Base-by-base conservation (phyloP, 53 echinoderm and acorn worm species). In the Paracentrotus lividus region DNA sequence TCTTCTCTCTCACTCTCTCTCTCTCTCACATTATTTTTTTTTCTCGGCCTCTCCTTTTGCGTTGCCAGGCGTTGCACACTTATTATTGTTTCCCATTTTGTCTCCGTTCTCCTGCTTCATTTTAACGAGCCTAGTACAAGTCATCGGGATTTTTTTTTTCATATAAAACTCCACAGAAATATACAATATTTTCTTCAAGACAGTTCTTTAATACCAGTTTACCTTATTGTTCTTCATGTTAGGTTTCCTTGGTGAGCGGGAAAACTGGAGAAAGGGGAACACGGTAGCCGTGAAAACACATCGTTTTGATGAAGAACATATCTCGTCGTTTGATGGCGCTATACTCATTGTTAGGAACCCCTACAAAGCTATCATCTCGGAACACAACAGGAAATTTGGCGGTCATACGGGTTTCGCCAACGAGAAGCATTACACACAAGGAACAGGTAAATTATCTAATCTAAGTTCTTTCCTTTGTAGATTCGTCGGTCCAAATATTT, bases 381-480 rank as follows among this genome's bases (percentile, higher is more conserved):
- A 99, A 86, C 97, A 97, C 92, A 99, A 97, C 88, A 93, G 97
- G 45, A 99, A 99, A 92, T 97, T 97, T 87, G 99, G 96, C 42
- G 99, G 97, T 6, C 99, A 99, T 85, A 97, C 96, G 7, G 99
- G 99, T 12, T 96, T 94, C 72, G 99, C 99, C 53, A 96, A 66
- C 44, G 96, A 96, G 90, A 93, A 67, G 34, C 97, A 97, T 53
- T 99, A 99, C 61, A 97, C 94, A 29, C 94, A 96, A 77, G 98
- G 98, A 43, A 96, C 97, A 94, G 98, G 98, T 98, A 86, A 85
- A 29, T 18, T 38, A 32, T 57, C 7, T 57, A 18, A 57, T 57
- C 57, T 57, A n/a, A n/a, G n/a, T n/a, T 14, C 7, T 8, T 4
- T 4, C 55, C 16, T 15, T 10, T 57, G 8, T n/a, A n/a, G n/a